Evolutionary conservation across 2,888 invertebrate species (phyloP).

Genomic region (Imbricaverruca yamaguchii): DNA sequence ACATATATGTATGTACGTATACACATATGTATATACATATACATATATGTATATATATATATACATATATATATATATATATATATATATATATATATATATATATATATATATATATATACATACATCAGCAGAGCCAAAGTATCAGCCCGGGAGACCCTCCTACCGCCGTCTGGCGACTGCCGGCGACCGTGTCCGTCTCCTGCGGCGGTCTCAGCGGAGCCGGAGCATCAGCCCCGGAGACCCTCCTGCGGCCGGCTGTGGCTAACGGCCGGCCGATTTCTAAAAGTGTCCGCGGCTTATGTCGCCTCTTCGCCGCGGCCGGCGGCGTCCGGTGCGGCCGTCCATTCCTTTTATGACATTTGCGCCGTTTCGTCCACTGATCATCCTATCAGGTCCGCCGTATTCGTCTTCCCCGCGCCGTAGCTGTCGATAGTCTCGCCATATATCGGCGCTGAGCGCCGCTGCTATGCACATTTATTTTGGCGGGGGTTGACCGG

Average conservation of each 20-base stretch:
- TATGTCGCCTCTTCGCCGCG: conserved; percentile 12
- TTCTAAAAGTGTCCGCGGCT: conserved; percentile 2
- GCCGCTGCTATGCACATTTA: conserved; percentile 16
- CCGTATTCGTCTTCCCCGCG: conserved; percentile 15
- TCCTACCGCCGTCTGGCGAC: not conserved
- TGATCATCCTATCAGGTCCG: conserved; percentile 15
- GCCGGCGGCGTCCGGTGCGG: not conserved
- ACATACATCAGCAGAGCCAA: too few relatives aligned
- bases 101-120: too few relatives aligned
- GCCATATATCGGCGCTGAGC: conserved; percentile 1
- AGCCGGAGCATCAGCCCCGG: too few relatives aligned
- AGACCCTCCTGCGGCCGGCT: not conserved
- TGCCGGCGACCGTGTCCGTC: not conserved
- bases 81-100: too few relatives aligned
- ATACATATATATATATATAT: too few relatives aligned
- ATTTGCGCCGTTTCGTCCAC: not conserved
- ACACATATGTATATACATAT: too few relatives aligned
- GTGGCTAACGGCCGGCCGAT: not conserved
- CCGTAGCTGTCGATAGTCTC: conserved; percentile 10
- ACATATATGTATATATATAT: too few relatives aligned
- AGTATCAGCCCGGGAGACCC: not conserved
- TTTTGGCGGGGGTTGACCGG: conserved; percentile 16
- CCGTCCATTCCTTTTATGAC: conserved; percentile 18
- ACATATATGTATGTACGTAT: too few relatives aligned
- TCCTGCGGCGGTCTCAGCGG: not conserved